These are phyloP conservation scores for Netelia fuscicornis DNA, from an alignment of 2,888 invertebrate species.

Conservation along the genomic window DNA sequence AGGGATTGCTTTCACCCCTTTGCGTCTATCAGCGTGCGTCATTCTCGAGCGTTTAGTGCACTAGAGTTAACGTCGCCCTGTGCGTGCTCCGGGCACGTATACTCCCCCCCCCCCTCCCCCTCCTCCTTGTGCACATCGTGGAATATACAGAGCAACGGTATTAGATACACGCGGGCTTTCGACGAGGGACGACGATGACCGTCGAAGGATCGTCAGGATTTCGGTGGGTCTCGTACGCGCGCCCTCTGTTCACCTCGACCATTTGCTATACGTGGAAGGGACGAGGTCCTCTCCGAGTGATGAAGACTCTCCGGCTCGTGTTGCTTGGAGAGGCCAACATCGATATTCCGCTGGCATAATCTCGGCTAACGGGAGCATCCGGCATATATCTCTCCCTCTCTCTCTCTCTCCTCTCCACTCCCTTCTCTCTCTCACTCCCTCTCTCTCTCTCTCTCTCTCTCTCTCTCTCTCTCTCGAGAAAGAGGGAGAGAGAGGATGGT, in stretches of 20 bases:
- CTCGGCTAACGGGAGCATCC: slow-evolving; percentile 65
- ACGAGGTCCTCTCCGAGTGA: slow-evolving; percentile 46
- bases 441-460: background rate
- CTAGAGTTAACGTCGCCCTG: background rate
- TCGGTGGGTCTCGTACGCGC: slow-evolving; percentile 31
- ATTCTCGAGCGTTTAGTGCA: slow-evolving; percentile 37
- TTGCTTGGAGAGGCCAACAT: slow-evolving; percentile 34
- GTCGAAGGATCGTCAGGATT: slow-evolving; percentile 58
- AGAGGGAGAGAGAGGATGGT: no score
- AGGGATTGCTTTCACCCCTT: slow-evolving; percentile 33
- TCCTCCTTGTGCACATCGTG: background rate
- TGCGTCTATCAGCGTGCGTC: slow-evolving; percentile 1
- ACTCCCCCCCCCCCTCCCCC: no score
- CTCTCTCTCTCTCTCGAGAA: no score
- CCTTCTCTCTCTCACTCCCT: no score
- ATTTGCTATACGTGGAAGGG: slow-evolving; percentile 2
- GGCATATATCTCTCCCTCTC: slow-evolving; percentile 20
- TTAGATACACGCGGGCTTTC: slow-evolving; percentile 4
- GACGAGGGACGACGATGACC: slow-evolving; percentile 35
- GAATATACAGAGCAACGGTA: background rate
- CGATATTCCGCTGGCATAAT: slow-evolving; percentile 66
- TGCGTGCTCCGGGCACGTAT: no score
- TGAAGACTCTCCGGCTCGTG: slow-evolving; percentile 53
- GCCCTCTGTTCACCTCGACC: slow-evolving; percentile 22
- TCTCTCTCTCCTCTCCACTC: no score